Conservation (phyloP, 1,140 invertebrate species). For the Brachionus koreanus region DNA sequence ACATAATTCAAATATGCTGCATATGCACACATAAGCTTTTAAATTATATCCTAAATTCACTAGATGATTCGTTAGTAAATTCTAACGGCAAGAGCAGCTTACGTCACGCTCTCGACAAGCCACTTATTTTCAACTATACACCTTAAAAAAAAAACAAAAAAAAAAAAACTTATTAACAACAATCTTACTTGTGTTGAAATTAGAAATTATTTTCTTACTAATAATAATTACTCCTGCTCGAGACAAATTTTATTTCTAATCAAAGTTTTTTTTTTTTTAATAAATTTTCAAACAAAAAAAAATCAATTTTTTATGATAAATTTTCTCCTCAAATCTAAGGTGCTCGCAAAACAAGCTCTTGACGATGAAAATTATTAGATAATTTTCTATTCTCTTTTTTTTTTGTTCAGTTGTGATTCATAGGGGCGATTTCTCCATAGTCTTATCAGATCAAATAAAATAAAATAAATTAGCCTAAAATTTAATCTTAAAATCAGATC, state of each 20-base stretch:
- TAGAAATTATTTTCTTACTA: not conserved
- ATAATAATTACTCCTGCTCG: not conserved
- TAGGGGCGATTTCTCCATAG: not conserved
- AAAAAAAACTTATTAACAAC: too few species aligned
- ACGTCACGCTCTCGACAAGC: not conserved
- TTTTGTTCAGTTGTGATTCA: not conserved
- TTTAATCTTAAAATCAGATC: not conserved
- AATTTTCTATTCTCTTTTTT: not conserved
- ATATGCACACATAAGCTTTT: not conserved
- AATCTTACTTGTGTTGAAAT: not conserved
- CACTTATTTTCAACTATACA: not conserved
- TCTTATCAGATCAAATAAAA: not conserved
- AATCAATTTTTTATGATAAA: constrained; percentile 11
- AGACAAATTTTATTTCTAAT: not conserved
- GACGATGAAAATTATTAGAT: not conserved
- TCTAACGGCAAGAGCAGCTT: not conserved
- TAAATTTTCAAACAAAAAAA: not conserved
- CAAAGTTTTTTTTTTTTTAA: too few species aligned
- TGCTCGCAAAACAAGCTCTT: not conserved
- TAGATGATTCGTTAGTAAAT: not conserved
- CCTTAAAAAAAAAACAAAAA: not conserved
- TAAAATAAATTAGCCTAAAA: not conserved
- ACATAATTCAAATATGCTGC: not conserved
- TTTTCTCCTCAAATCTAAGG: not conserved
- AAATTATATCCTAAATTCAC: not conserved